Evolutionary conservation across 2,113 vertebrate genomes (phyloP).

Genomic region (Malurus alboscapulatus): DNA sequence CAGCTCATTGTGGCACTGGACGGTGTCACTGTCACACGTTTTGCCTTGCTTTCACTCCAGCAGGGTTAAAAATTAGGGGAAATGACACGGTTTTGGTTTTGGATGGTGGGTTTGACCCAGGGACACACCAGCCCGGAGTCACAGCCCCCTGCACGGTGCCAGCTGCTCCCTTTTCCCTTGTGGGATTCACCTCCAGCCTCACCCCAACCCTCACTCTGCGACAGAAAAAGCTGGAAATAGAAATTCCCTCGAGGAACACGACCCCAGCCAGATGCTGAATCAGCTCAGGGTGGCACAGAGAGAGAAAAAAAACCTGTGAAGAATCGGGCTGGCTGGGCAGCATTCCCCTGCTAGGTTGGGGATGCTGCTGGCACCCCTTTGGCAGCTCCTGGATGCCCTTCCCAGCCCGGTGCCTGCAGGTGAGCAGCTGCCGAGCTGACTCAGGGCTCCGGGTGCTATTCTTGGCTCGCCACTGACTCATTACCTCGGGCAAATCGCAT

Average conservation of each 20-base stretch:
- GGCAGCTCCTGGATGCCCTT: neutral
- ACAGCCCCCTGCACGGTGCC: fast-evolving
- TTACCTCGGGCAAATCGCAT: neutral
- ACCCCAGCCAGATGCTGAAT: neutral
- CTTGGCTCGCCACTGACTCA: conserved; percentile 3
- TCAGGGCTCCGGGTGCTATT: conserved; percentile 6
- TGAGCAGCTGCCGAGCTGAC: neutral
- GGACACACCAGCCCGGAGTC: neutral
- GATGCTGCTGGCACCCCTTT: neutral
- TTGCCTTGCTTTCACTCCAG: neutral
- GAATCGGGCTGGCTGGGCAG: neutral
- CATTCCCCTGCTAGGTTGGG: too few relatives aligned
- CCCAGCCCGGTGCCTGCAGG: neutral
- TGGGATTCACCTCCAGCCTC: neutral
- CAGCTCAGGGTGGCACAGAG: neutral
- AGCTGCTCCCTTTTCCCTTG: neutral
- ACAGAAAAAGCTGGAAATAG: neutral
- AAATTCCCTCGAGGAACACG: neutral
- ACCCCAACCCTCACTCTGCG: too few relatives aligned
- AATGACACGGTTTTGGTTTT: fast-evolving
- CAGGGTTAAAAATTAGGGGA: neutral
- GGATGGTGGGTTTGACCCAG: neutral
- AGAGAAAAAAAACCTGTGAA: neutral
- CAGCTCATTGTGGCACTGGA: fast-evolving
- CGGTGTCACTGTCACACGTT: fast-evolving